Evolutionary conservation across 2,113 vertebrate species (phyloP).

Genomic region (Galbula dea): DNA sequence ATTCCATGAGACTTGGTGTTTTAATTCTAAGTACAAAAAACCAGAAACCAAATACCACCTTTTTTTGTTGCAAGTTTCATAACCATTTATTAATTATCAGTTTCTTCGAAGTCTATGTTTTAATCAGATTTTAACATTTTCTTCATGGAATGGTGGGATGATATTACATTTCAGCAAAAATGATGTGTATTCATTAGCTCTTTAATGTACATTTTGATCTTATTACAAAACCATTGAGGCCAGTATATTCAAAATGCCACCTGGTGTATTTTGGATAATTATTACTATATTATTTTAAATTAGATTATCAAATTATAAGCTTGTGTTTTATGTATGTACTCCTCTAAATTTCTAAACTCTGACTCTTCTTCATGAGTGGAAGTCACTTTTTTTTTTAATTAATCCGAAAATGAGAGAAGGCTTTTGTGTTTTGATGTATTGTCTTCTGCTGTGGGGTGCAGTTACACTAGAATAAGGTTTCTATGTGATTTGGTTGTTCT

Average conservation of each 20-base stretch:
- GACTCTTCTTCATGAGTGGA: background rate
- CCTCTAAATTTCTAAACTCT: background rate
- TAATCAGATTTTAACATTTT: conserved; percentile 14
- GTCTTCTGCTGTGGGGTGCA: background rate
- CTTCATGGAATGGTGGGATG: conserved; percentile 7
- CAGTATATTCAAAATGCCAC: background rate
- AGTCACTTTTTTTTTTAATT: background rate
- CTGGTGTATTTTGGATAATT: background rate
- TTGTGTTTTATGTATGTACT: background rate
- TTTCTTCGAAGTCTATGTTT: background rate
- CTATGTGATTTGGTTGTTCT: background rate
- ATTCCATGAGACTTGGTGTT: background rate
- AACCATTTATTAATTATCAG: background rate
- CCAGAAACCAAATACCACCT: background rate
- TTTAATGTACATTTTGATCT: conserved; percentile 13
- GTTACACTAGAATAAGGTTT: background rate
- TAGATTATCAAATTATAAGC: background rate
- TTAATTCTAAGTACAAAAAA: background rate
- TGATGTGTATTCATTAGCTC: background rate
- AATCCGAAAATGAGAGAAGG: background rate
- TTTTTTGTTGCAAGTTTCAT: background rate
- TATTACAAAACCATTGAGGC: background rate
- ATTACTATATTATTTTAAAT: background rate
- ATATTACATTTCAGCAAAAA: conserved; percentile 11
- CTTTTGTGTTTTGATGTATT: background rate